Percentiles rank a stretch among this genome's conserved stretches.
phyloP scores from a whole-genome alignment of 2,113 vertebrate genomes.

The Hiodon tergisus region DNA sequence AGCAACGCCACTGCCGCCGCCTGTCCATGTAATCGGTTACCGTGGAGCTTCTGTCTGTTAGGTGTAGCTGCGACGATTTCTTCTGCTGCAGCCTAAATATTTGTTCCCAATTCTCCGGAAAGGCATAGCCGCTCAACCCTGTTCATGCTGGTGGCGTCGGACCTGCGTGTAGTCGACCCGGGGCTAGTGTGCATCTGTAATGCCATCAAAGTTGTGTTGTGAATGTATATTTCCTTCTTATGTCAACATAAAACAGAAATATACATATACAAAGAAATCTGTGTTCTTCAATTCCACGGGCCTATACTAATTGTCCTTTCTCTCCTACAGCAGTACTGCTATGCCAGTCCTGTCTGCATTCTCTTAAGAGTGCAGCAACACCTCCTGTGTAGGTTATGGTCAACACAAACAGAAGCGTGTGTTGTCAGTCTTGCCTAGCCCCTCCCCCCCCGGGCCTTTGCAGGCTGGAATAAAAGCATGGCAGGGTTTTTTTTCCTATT shows the following conservation, averaged over 20 bases:
- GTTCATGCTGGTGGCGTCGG: slow-evolving; percentile 37
- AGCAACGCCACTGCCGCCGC: no score
- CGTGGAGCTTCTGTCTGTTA: no score
- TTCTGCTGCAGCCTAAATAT: no score
- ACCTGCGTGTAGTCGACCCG: slow-evolving; percentile 87
- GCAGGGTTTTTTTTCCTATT: slow-evolving; percentile 28
- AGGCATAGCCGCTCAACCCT: slow-evolving; percentile 25
- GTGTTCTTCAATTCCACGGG: slow-evolving; percentile 87
- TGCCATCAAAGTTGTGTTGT: slow-evolving; percentile 58
- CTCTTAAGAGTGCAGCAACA: slow-evolving; percentile 99
- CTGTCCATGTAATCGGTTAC: no score
- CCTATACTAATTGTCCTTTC: slow-evolving; percentile 99
- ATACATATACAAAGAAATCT: slow-evolving; percentile 75
- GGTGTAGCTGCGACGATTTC: no score
- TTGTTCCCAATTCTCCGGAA: slow-evolving; percentile 1
- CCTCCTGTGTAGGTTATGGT: slow-evolving; percentile 99
- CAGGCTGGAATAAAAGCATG: slow-evolving; percentile 63
- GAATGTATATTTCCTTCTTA: slow-evolving; percentile 89
- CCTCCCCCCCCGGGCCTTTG: slow-evolving; percentile 47
- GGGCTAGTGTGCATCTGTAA: slow-evolving; percentile 33
- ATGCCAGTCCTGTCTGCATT: slow-evolving; percentile 99
- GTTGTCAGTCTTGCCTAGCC: slow-evolving; percentile 76
- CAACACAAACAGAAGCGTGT: slow-evolving; percentile 83
- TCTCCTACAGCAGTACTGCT: slow-evolving; percentile 99
- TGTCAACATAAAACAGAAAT: slow-evolving; percentile 88